A percentile compares a stretch with the other conserved stretches of the same genome.
Evolutionary conservation across 2,113 vertebrate genomes (phyloP).

Genomic region (Sinocyclocheilus grahami): DNA sequence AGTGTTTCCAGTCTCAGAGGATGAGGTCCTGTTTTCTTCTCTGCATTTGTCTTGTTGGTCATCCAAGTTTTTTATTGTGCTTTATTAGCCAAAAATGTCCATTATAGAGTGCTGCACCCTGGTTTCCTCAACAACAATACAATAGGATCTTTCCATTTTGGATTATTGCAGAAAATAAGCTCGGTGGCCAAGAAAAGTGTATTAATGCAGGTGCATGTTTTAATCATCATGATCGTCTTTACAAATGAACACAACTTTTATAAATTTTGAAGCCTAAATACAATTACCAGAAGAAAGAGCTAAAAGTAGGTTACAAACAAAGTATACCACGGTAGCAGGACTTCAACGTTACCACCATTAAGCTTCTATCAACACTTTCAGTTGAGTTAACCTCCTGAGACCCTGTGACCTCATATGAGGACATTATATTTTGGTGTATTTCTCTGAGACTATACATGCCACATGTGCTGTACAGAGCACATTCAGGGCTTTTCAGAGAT

Average conservation of each 20-base stretch:
- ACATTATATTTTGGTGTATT: no score
- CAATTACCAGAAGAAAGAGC: not conserved
- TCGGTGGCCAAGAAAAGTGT: not conserved
- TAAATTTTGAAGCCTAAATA: not conserved
- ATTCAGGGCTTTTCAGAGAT: no score
- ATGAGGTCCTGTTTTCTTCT: conserved; percentile 25
- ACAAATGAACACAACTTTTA: not conserved
- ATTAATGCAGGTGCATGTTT: not conserved
- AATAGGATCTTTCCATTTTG: not conserved
- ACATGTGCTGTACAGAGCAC: no score
- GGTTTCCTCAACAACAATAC: not conserved
- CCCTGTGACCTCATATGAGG: no score
- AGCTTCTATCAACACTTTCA: no score
- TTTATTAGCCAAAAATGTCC: not conserved
- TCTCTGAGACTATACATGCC: no score
- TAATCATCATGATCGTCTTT: not conserved
- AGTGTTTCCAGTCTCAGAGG: conserved; percentile 60
- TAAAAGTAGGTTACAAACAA: not conserved
- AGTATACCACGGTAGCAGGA: no score
- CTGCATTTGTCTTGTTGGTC: not conserved
- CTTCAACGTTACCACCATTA: no score
- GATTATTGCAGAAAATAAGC: not conserved
- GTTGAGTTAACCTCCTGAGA: no score
- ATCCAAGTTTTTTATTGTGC: not conserved
- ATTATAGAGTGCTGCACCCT: not conserved